Conservation (phyloP, 2,888 invertebrate species). For the Galeopsomyia nigrocyanea region DNA sequence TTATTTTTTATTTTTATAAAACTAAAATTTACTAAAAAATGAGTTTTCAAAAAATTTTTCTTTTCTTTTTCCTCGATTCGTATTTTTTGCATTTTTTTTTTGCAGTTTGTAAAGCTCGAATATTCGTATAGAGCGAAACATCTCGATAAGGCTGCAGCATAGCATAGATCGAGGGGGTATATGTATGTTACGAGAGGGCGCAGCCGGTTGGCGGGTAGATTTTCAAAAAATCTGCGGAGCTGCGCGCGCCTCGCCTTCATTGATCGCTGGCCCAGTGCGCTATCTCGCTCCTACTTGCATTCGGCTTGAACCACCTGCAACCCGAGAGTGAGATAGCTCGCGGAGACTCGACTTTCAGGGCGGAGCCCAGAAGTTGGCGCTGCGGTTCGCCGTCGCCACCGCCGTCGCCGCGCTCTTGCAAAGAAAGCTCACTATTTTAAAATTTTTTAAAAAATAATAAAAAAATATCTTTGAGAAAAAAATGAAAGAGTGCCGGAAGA, state of each 20-base stretch:
- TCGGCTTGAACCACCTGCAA: not conserved
- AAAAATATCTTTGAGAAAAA: constrained; percentile 36
- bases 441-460: constrained; percentile 44
- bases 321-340: constrained; percentile 51
- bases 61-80: not conserved
- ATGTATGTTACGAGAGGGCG: constrained; percentile 49
- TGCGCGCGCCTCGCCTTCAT: constrained; percentile 67
- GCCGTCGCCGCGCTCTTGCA: constrained; percentile 32
- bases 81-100: constrained; percentile 1
- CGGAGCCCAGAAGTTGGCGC: constrained; percentile 61
- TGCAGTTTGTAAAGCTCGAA: not conserved
- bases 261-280: constrained; percentile 55
- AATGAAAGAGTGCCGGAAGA: constrained; percentile 42
- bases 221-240: constrained; percentile 65
- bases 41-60: too few relatives aligned
- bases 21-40: too few relatives aligned
- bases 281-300: constrained; percentile 29
- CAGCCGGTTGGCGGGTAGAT: constrained; percentile 64
- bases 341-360: constrained; percentile 63
- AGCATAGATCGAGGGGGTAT: constrained; percentile 35
- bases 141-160: constrained; percentile 7
- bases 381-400: constrained; percentile 43
- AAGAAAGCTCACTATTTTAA: constrained; percentile 48
- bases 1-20: too few relatives aligned
- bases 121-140: not conserved